Conservation (phyloP, 2,113 vertebrate genomes). For the Mobula birostris region DNA sequence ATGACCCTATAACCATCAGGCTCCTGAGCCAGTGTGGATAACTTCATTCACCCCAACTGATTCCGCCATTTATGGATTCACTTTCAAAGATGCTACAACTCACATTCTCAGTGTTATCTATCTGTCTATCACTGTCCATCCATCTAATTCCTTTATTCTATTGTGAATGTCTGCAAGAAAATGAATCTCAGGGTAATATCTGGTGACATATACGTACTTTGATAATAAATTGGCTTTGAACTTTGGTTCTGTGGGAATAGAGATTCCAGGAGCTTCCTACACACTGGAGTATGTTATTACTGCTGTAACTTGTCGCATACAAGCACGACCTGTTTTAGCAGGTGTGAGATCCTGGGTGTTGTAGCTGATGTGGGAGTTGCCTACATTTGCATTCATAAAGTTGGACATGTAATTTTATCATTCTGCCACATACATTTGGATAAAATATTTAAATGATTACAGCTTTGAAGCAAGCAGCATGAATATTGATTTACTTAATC, state of each 20-base stretch:
- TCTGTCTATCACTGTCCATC: too few species aligned
- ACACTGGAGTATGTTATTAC: not conserved
- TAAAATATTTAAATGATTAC: constrained; percentile 26
- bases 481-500: not conserved
- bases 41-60: too few species aligned
- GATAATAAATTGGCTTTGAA: too few species aligned
- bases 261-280: not conserved
- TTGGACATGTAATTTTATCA: not conserved
- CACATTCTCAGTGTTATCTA: too few species aligned
- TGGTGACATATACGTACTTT: too few species aligned
- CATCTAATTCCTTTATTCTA: too few species aligned
- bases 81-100: too few species aligned
- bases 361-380: not conserved
- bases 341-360: not conserved
- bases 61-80: too few species aligned
- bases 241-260: not conserved
- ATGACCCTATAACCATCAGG: too few species aligned
- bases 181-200: too few species aligned
- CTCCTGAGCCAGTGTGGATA: too few species aligned
- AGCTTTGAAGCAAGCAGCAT: constrained; percentile 15
- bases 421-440: not conserved
- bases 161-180: too few species aligned
- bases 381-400: not conserved
- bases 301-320: not conserved
- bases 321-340: not conserved